A percentile compares a stretch with the other conserved stretches of the same genome.
phyloP scores from a whole-genome alignment of 2,113 vertebrate species.

The Planiliza haematocheilus region DNA sequence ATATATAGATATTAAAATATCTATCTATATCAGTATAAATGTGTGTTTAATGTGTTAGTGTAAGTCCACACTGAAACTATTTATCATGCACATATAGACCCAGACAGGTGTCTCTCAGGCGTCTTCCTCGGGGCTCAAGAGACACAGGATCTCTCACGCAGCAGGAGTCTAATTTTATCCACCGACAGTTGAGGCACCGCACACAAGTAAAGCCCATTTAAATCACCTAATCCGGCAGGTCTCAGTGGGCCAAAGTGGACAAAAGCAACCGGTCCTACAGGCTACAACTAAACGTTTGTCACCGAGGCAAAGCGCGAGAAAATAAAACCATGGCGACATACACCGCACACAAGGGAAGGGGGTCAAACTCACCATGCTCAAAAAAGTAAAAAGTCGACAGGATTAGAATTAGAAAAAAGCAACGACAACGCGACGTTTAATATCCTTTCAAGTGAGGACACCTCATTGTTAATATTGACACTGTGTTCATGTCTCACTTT shows the following conservation, averaged over 20 bases:
- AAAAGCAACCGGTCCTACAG: slow-evolving; percentile 13
- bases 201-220: slow-evolving; percentile 60
- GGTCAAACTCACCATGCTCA: slow-evolving; percentile 72
- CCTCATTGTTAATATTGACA: neutral
- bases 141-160: slow-evolving; percentile 57
- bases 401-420: neutral
- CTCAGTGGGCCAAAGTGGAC: slow-evolving; percentile 36
- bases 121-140: slow-evolving; percentile 10
- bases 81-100: neutral
- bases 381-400: slow-evolving; percentile 27
- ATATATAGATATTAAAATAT: no score
- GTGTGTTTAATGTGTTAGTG: no score
- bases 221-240: slow-evolving; percentile 66
- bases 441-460: fast-evolving
- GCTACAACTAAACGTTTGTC: neutral
- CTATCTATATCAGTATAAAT: no score
- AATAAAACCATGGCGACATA: neutral
- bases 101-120: slow-evolving; percentile 17
- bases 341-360: neutral
- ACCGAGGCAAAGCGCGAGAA: neutral
- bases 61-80: no score
- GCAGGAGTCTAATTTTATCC: slow-evolving; percentile 74
- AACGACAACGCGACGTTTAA: neutral
- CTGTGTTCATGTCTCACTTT: neutral
- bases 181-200: slow-evolving; percentile 19